A percentile compares a stretch with the other conserved stretches of the same genome.
Conservation (phyloP, 2,797 vertebrate genomes). For the Acanthopagrus latus region DNA sequence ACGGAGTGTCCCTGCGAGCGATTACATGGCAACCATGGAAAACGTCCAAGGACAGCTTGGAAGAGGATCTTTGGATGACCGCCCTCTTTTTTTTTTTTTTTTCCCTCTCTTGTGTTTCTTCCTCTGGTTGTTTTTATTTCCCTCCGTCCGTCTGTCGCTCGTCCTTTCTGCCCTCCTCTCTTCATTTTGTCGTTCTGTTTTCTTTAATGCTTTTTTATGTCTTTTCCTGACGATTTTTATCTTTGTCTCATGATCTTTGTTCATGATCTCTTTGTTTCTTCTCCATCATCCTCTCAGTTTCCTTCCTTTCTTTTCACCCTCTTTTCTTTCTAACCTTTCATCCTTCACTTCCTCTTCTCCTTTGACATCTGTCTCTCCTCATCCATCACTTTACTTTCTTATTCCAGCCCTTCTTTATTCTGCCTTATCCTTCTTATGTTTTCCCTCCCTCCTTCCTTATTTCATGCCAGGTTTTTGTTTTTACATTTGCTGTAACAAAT, state of each 20-base stretch:
- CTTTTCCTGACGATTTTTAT: neutral
- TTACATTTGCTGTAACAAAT: neutral
- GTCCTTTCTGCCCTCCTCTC: neutral
- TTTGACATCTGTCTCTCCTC: neutral
- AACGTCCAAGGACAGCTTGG: conserved; percentile 60
- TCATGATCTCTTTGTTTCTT: neutral
- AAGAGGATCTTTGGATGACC: conserved; percentile 41
- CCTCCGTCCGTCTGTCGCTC: neutral
- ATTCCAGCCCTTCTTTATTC: neutral
- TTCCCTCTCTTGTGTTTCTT: conserved; percentile 18
- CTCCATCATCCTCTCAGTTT: neutral
- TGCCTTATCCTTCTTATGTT: neutral
- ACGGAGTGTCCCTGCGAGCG: conserved; percentile 51
- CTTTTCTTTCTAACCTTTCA: neutral
- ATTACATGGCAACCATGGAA: conserved; percentile 64
- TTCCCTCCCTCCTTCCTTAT: too few relatives aligned
- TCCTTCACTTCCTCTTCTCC: neutral
- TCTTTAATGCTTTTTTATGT: neutral
- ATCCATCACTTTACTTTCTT: neutral
- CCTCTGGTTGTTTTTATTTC: conserved; percentile 10
- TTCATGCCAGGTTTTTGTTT: neutral
- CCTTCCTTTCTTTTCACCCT: neutral
- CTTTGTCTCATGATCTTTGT: neutral
- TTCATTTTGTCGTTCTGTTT: neutral
- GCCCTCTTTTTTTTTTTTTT: conserved; percentile 2